Evolutionary conservation across 2,113 vertebrate species (phyloP), one percentile per base, ranked within the genome.

Genomic region (Scytalopus superciliaris): DNA sequence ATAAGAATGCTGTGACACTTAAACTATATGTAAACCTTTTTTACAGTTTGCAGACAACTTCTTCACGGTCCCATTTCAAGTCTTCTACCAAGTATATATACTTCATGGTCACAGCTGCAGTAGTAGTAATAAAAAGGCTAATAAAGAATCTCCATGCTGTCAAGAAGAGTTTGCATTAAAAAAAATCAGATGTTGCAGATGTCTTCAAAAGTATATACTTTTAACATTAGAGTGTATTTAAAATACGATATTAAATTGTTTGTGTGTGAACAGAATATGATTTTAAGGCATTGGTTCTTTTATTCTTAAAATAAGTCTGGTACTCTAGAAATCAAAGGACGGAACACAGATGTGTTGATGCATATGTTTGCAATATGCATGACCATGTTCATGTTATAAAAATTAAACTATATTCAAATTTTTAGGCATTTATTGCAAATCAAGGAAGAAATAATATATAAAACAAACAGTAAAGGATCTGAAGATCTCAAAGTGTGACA

Each of bases 1-100:
- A 85, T 97, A 95, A 96, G 82, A 89, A 95, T 87, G 89, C 93
- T 96, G 80, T 92, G 94, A 96, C 83, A 93, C 76, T 94, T 92
- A 94, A 96, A 92, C 76, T 94, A 35, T 67, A 72, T 74, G 56
- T 70, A 90, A 88, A 92, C 94, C 69, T 78, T 88, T 86, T 88
- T 86, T 95, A 79, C 93, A 89, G 76, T 96, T 95, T 92, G 83
- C 86, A 90, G 88, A 68, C 85, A 90, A 84, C 47, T 96, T 96
- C 55, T 80, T 78, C 84, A 60, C 19, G 15, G 89, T 95, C 80
- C 24, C 21, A 47, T 88, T 94, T 80, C 39, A 89, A 42, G 37
- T 81, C 27, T 81, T 89, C 37, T 70, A 12, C 42, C 0, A 0
- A 66, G 12, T 80, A 40, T 55, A 33, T 73, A 42, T 74, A 35